These are phyloP conservation scores for Sminthurinus aureus DNA, from an alignment of 2,888 invertebrate genomes.

Conservation along the genomic window DNA sequence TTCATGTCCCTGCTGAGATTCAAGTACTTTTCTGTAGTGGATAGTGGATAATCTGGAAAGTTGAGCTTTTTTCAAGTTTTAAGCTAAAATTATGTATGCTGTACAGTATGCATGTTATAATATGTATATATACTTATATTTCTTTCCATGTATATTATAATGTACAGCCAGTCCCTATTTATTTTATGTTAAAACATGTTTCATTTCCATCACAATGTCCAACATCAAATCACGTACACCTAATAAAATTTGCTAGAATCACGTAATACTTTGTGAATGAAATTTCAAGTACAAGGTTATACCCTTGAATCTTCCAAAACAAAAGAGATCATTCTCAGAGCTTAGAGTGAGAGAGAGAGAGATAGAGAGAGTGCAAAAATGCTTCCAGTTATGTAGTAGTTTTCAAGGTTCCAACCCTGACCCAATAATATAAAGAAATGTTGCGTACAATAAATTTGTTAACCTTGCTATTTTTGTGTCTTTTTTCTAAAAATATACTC, in stretches of 20 bases:
- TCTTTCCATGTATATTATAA: not conserved
- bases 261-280: too few species aligned
- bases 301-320: not conserved
- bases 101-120: not conserved
- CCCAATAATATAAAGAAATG: constrained; percentile 2
- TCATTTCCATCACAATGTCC: too few species aligned
- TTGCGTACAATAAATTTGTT: not conserved
- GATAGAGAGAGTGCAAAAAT: not conserved
- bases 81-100: not conserved
- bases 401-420: constrained; percentile 24
- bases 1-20: not conserved
- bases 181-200: not conserved
- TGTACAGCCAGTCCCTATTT: not conserved
- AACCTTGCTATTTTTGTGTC: not conserved
- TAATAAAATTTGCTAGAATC: too few species aligned
- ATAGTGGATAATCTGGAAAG: not conserved
- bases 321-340: not conserved
- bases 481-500: too few species aligned
- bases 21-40: not conserved
- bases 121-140: not conserved
- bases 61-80: not conserved
- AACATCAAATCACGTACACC: too few species aligned
- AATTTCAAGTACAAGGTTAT: not conserved
- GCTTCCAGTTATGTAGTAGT: constrained; percentile 1
- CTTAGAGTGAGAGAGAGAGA: not conserved